Evolutionary conservation across 2,888 invertebrate species (phyloP), one percentile per base, ranked within the genome.

Genomic region (Selenia dentaria): DNA sequence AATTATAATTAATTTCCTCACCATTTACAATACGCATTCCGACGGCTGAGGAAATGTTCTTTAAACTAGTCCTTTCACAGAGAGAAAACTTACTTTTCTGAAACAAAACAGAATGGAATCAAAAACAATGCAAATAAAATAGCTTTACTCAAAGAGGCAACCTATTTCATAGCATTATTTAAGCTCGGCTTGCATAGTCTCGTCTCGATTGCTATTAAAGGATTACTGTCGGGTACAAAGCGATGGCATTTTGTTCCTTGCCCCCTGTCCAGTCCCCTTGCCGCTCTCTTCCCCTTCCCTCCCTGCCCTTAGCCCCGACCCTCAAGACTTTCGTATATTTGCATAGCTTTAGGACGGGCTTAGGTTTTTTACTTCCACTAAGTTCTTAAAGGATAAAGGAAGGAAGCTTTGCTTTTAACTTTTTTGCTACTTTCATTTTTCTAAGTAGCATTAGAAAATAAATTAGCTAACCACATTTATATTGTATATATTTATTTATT

Each of bases 251-350:
- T 86, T 83, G 82, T 79, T 75, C 71, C 74, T 78, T 83, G 81
- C 79, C 84, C 85, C 82, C 77, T 83, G 87, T 80, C 85, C 86
- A 74, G 71, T 63, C 62, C 53, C 57, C 62, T 4, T 22, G 57
- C 56, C 55, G 51, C 50, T 28, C 45, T 39, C 50, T 34, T 22
- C 54, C 50, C 51, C 38, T 44, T 53, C 58, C 55, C 43, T 48
- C 57, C 64, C 67, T 59, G 61, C 54, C 60, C 47, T 51, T 61
- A 64, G 57, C 62, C 48, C 56, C 69, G 71, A 74, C 82, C 84
- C 82, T 83, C 72, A 85, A 88, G 87, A 86, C 83, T 82, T 85
- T 83, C 77, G 76, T 76, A 83, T 79, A 89, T 89, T 89, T 89
- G 86, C 88, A 89, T 89, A 88, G 86, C 85, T 85, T 86, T 86